Percentiles rank a stretch among this genome's conserved stretches.
Conservation (phyloP, 2,113 vertebrate species). For the Daboia siamensis region DNA sequence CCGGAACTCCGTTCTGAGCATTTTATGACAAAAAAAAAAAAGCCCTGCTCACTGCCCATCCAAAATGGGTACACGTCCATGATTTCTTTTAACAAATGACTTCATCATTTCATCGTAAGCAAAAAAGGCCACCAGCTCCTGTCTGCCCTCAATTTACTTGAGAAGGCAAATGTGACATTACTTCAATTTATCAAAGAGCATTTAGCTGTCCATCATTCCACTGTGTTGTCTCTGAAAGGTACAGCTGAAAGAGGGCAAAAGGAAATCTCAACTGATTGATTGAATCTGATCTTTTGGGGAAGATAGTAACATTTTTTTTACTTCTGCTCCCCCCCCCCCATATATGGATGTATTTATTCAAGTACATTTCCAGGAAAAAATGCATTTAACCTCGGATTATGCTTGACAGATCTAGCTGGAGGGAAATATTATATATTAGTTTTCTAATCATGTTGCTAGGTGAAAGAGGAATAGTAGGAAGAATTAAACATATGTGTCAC, state of each 20-base stretch:
- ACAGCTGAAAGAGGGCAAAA: not conserved
- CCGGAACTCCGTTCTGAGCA: no score
- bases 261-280: not conserved
- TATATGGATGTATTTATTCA: not conserved
- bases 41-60: not conserved
- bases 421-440: not conserved
- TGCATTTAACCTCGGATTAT: slow-evolving; percentile 28
- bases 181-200: not conserved
- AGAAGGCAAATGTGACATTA: not conserved
- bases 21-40: no score
- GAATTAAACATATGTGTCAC: not conserved
- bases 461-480: slow-evolving; percentile 2
- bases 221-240: slow-evolving; percentile 15
- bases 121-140: not conserved
- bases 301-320: not conserved
- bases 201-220: not conserved
- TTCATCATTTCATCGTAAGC: not conserved
- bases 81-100: not conserved
- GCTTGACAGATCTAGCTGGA: not conserved
- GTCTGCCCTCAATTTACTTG: not conserved
- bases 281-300: not conserved
- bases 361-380: not conserved
- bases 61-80: not conserved
- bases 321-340: no score
- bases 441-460: slow-evolving; percentile 23